phyloP scores from a whole-genome alignment of 1,140 invertebrate species.

The Orius laevigatus region DNA sequence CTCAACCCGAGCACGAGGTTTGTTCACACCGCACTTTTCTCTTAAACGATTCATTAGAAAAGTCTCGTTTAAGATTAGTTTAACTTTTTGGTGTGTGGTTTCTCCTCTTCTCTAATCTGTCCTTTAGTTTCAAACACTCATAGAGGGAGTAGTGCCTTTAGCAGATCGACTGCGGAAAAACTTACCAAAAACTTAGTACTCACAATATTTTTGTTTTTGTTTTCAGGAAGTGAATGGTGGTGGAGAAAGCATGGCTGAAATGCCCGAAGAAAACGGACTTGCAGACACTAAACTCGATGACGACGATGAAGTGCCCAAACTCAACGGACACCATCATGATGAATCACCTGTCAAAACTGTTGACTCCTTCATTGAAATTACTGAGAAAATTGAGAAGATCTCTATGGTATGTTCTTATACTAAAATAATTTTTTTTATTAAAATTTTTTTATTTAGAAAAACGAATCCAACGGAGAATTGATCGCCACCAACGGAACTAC shows the following conservation, averaged over 20 bases:
- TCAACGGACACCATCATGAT: slow-evolving; percentile 8
- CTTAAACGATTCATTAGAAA: background rate
- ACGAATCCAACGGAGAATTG: no score
- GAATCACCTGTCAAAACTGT: slow-evolving; percentile 3
- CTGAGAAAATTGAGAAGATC: no score
- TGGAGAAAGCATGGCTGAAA: slow-evolving; percentile 20
- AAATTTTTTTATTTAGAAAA: background rate
- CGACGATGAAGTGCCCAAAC: slow-evolving; percentile 8
- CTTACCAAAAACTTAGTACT: no score
- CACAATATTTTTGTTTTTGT: no score
- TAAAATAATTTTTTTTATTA: background rate
- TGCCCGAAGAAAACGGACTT: slow-evolving; percentile 17
- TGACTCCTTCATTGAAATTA: no score
- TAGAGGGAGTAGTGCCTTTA: background rate
- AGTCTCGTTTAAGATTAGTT: no score
- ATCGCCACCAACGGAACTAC: no score
- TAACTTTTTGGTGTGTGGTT: background rate
- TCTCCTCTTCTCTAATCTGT: background rate
- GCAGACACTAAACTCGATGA: slow-evolving; percentile 13
- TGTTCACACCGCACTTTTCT: background rate
- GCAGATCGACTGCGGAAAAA: no score
- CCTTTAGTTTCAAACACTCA: background rate
- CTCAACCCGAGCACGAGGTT: slow-evolving; percentile 14
- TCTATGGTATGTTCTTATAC: no score
- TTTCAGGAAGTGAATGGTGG: slow-evolving; percentile 18